Evolutionary conservation across 92 coral and sea anemone genomes (phyloP).

Genomic region (Epizoanthus rinbou): DNA sequence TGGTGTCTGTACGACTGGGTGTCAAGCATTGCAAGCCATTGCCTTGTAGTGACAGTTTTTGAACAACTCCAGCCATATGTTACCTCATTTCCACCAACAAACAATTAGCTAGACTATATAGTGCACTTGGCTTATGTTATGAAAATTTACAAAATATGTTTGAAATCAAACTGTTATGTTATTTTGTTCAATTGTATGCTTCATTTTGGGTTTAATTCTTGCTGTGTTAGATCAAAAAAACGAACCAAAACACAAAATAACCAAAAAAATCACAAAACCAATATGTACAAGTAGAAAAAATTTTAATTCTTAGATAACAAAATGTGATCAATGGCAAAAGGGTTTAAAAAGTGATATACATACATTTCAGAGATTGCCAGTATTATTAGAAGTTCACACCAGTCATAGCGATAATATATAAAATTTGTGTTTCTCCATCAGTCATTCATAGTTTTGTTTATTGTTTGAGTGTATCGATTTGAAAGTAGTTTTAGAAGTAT

Average conservation of each 20-base stretch:
- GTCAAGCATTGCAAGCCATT: constrained; percentile 69
- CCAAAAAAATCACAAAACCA: constrained; percentile 25
- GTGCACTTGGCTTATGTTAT: background rate
- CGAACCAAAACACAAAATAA: constrained; percentile 43
- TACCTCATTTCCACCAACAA: constrained; percentile 55
- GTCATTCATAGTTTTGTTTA: no score
- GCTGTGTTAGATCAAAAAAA: constrained; percentile 78
- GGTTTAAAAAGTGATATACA: no score
- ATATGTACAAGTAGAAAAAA: constrained; percentile 18
- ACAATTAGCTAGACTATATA: background rate
- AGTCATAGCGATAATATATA: no score
- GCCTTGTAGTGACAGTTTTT: constrained; percentile 77
- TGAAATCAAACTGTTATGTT: background rate
- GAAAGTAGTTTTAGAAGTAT: no score
- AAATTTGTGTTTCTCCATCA: no score
- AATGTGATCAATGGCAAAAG: no score
- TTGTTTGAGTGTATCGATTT: no score
- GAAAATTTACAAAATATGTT: background rate
- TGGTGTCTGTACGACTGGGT: constrained; percentile 60
- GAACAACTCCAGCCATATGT: constrained; percentile 58
- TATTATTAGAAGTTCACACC: no score
- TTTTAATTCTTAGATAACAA: background rate
- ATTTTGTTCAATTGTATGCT: background rate
- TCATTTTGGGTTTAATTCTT: constrained; percentile 6
- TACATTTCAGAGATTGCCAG: no score